Conservation (phyloP, 2,888 invertebrate species). For the Kryphioiulus occultus region DNA sequence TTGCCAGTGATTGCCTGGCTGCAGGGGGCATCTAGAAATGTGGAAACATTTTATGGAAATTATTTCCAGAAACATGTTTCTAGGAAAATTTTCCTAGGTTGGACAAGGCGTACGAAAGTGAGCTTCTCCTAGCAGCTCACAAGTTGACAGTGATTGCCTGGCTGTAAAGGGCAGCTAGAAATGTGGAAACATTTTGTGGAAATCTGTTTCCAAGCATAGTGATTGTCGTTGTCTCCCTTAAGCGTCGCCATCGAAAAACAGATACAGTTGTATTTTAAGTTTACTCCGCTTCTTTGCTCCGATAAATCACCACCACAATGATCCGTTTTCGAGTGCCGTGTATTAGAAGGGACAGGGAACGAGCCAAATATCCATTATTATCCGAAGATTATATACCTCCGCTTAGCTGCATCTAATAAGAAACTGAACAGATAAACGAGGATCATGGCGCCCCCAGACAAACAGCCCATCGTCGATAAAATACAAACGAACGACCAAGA, state of each 20-base stretch:
- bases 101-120: too few species aligned
- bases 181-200: too few species aligned
- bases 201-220: too few species aligned
- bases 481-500: background rate
- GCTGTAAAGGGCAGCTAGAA: too few species aligned
- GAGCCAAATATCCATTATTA: constrained; percentile 26
- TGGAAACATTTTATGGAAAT: too few species aligned
- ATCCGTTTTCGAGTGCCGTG: background rate
- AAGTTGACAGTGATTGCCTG: too few species aligned
- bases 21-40: too few species aligned
- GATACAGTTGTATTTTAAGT: background rate
- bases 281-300: constrained; percentile 11
- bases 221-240: background rate
- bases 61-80: too few species aligned
- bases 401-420: background rate
- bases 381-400: constrained; percentile 11
- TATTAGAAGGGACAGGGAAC: constrained; percentile 9
- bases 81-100: too few species aligned
- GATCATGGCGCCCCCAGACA: background rate
- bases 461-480: background rate
- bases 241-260: background rate
- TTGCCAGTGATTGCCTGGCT: too few species aligned
- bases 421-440: background rate
- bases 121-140: too few species aligned
- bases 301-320: constrained; percentile 14